Percentiles rank a stretch among this genome's conserved stretches.
These are phyloP conservation scores for Rhysida immarginata DNA, from an alignment of 1,140 invertebrate species.

Conservation along the genomic window DNA sequence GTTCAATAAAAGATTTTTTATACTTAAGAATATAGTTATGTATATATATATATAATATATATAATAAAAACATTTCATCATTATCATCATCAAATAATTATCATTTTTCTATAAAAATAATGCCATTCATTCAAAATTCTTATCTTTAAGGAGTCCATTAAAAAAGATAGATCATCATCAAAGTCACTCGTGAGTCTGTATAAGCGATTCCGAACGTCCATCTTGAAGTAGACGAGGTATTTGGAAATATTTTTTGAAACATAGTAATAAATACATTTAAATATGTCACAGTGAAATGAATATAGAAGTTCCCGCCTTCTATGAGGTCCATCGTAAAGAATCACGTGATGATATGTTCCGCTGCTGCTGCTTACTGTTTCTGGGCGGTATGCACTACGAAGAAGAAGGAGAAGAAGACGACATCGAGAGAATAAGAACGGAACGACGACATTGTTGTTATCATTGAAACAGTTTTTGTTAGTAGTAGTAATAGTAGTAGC, in stretches of 20 bases:
- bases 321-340: not conserved
- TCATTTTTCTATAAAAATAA: not conserved
- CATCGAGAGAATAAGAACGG: too few species aligned
- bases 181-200: not conserved
- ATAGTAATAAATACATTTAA: conserved; percentile 7
- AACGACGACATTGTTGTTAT: not conserved
- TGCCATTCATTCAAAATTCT: not conserved
- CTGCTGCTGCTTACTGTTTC: too few species aligned
- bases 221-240: conserved; percentile 1
- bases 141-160: not conserved
- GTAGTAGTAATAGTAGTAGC: not conserved
- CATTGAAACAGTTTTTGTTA: not conserved
- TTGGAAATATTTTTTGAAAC: conserved; percentile 3
- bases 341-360: not conserved
- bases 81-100: not conserved
- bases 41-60: not conserved
- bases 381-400: not conserved
- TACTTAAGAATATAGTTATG: not conserved
- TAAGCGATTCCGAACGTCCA: not conserved
- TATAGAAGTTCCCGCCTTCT: conserved; percentile 2
- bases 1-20: too few species aligned
- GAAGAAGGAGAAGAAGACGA: not conserved
- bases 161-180: not conserved
- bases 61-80: not conserved
- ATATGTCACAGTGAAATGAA: not conserved